A percentile compares a stretch with the other conserved stretches of the same genome.
Evolutionary conservation across 2,888 invertebrate genomes (phyloP).

Genomic region (Hartigia nigra): DNA sequence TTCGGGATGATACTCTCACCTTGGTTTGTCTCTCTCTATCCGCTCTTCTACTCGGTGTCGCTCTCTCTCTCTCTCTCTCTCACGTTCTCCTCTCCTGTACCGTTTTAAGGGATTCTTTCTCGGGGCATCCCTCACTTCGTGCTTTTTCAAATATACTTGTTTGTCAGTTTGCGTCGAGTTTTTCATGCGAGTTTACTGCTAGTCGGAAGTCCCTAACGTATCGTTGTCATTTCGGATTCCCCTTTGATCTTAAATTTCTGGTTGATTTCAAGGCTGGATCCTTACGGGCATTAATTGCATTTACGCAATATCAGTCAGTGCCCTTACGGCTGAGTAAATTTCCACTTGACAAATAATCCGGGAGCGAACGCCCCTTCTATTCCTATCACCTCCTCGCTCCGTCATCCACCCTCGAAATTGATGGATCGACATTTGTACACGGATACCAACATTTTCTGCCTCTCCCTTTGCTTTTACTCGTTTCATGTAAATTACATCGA

Average conservation of each 20-base stretch:
- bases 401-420: neutral
- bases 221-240: neutral
- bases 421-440: neutral
- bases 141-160: conserved; percentile 41
- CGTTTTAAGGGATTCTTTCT: neutral
- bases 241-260: neutral
- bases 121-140: neutral
- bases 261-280: neutral
- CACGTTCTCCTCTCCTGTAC: neutral
- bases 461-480: neutral
- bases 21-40: neutral
- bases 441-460: neutral
- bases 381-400: too few species aligned
- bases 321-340: neutral
- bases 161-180: conserved; percentile 43
- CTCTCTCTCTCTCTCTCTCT: neutral
- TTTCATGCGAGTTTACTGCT: neutral
- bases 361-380: too few species aligned
- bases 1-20: neutral
- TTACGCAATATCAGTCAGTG: neutral
- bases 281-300: neutral
- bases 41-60: too few species aligned
- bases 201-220: neutral
- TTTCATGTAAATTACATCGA: neutral
- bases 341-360: neutral